Evolutionary conservation across 2,797 vertebrate species (phyloP).

Genomic region (Bovichtus diacanthus): DNA sequence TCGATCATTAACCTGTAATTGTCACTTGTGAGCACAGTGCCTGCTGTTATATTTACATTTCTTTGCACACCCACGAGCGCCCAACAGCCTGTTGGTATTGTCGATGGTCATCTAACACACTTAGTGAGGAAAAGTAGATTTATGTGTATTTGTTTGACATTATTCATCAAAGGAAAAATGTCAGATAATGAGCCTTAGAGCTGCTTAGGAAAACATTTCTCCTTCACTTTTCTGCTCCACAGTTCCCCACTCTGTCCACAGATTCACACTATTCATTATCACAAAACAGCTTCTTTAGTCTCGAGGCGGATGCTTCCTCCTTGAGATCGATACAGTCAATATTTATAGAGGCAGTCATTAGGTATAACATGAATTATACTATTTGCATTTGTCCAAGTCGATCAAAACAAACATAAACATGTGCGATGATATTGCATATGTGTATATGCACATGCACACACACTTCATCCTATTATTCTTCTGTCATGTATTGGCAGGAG

Average conservation of each 20-base stretch:
- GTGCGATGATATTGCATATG: background rate
- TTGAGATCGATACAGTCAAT: conserved; percentile 21
- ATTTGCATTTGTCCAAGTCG: background rate
- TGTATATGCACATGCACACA: conserved; percentile 1
- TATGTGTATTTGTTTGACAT: background rate
- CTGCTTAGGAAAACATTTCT: background rate
- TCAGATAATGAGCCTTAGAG: background rate
- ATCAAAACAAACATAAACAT: conserved; percentile 8
- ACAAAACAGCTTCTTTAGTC: background rate
- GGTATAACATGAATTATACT: background rate
- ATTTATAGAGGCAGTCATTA: background rate
- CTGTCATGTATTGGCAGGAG: conserved; percentile 27
- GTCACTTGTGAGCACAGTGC: background rate
- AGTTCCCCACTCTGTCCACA: background rate
- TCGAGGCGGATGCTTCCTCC: background rate
- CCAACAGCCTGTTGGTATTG: background rate
- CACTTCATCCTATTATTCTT: conserved; percentile 11
- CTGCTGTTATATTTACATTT: too few relatives aligned
- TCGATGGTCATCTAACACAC: background rate
- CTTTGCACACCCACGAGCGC: too few relatives aligned
- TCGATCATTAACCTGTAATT: background rate
- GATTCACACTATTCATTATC: background rate
- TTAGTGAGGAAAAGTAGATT: background rate
- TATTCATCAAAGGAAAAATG: background rate
- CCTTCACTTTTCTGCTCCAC: background rate